phyloP scores from a whole-genome alignment of 2,113 vertebrate genomes.

The Nyctereutes procyonoides region DNA sequence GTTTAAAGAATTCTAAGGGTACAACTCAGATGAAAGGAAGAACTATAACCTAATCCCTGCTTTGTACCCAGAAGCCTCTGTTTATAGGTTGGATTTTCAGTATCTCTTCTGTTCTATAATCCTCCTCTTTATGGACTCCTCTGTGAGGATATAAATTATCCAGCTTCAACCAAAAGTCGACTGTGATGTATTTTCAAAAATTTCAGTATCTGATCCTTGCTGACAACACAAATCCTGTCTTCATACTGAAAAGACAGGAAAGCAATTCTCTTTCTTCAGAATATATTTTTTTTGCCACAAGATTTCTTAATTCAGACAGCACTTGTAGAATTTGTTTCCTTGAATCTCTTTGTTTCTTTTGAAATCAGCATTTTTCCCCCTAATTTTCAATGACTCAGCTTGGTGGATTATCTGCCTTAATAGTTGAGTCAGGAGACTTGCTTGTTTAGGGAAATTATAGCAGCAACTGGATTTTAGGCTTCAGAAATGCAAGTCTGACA shows the following conservation, averaged over 20 bases:
- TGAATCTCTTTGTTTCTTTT: conserved; percentile 21
- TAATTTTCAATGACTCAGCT: not conserved
- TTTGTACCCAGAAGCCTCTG: not conserved
- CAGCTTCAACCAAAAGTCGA: not conserved
- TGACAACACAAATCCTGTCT: conserved; percentile 24
- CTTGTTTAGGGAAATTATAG: not conserved
- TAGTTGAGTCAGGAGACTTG: not conserved
- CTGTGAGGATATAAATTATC: not conserved
- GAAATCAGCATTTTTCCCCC: not conserved
- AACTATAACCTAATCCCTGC: not conserved
- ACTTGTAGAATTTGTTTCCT: conserved; percentile 2
- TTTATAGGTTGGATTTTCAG: not conserved
- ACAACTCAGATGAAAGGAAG: not conserved
- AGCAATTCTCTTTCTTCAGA: conserved; percentile 31
- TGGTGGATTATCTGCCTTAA: not conserved
- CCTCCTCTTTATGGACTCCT: not conserved
- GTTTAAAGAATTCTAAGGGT: not conserved
- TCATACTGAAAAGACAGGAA: not conserved
- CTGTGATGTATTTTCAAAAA: conserved; percentile 38
- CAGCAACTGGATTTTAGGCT: not conserved
- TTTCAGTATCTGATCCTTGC: conserved; percentile 1
- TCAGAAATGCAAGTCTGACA: conserved; percentile 79
- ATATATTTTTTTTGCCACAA: not conserved
- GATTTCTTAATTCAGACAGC: conserved; percentile 22
- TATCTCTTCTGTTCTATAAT: conserved; percentile 9